Evolutionary conservation across 37 sponge, comb jelly and placozoan genomes (phyloP), one percentile per base, ranked within the genome.

Genomic region (Petrosia ficiformis): DNA sequence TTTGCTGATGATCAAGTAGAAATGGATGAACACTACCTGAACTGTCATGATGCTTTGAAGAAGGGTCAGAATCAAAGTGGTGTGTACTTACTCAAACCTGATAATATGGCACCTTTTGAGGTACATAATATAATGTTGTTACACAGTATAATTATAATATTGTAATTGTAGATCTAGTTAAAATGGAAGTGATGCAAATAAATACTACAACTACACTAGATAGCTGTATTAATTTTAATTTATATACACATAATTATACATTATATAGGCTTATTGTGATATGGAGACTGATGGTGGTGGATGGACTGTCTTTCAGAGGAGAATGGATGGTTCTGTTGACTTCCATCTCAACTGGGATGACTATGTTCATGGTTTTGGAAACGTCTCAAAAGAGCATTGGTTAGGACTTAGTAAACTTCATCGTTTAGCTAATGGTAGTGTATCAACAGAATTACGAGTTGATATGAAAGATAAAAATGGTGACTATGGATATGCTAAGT

Each of bases 291-390:
- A 61, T 61, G 63, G 63, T 26, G 63, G 63, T n/a, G 28, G 28
- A n/a, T 61, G 63, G 63, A 61, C 28, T 11, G 63, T n/a, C 14
- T 26, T 61, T 26, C 63, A 61, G 63, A 11, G 63, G 22, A 61
- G 63, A n/a, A 22, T 44, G 0, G 24, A 38, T 68, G 40, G 64
- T 2, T 42, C 41, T n/a, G 79, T 78, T 28, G 68, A 78, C 30
- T 78, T 78, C 41, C 22, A 39, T 68, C 38, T 56, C 2, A 35
- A 8, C 37, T 78, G 79, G 79, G 25, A 2, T 11, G 70, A 68
- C 39, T 78, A 78, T 58, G 70, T 58, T 26, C 52, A 78, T 68
- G 79, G 79, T 34, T 78, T 78, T 78, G 79, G 79, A 1, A 43
- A 69, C 56, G 39, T 78, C 24, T 36, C 64, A 4, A 39, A 40